These are phyloP conservation scores for Stigmatopora argus DNA, from an alignment of 2,113 vertebrate genomes.

Conservation along the genomic window DNA sequence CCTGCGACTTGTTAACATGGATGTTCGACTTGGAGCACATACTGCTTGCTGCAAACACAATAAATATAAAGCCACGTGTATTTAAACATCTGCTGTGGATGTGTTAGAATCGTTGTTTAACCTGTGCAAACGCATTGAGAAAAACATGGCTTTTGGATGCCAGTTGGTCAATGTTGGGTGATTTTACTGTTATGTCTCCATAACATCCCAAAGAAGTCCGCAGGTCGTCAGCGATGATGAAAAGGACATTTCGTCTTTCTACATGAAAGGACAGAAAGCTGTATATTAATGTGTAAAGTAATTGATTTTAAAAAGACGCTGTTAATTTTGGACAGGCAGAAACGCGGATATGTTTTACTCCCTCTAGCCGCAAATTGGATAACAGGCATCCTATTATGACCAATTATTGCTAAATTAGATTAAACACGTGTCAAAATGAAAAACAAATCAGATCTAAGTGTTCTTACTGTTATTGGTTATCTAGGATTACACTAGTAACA, in stretches of 20 bases:
- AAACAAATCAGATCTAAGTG: background rate
- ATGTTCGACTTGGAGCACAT: conserved; percentile 89
- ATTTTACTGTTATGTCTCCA: conserved; percentile 74
- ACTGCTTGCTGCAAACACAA: conserved; percentile 80
- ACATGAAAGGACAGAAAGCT: background rate
- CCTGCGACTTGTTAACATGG: conserved; percentile 86
- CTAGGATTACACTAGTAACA: background rate
- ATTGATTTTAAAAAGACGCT: background rate
- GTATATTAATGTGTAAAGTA: no score
- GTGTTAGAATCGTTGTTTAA: conserved; percentile 34
- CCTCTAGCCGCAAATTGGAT: background rate
- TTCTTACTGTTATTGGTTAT: background rate
- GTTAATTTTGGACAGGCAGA: background rate
- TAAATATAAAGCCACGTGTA: background rate
- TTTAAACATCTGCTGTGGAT: background rate
- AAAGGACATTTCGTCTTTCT: conserved; percentile 79
- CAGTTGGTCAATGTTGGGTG: conserved; percentile 90
- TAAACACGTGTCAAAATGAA: background rate
- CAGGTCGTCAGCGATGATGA: conserved; percentile 86
- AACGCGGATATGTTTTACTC: background rate
- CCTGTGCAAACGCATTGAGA: conserved; percentile 84
- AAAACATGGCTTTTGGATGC: conserved; percentile 85
- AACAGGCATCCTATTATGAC: background rate
- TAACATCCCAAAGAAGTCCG: conserved; percentile 86
- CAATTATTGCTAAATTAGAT: background rate